Conservation (phyloP, 2,113 vertebrate species). For the Acrocephalus arundinaceus region DNA sequence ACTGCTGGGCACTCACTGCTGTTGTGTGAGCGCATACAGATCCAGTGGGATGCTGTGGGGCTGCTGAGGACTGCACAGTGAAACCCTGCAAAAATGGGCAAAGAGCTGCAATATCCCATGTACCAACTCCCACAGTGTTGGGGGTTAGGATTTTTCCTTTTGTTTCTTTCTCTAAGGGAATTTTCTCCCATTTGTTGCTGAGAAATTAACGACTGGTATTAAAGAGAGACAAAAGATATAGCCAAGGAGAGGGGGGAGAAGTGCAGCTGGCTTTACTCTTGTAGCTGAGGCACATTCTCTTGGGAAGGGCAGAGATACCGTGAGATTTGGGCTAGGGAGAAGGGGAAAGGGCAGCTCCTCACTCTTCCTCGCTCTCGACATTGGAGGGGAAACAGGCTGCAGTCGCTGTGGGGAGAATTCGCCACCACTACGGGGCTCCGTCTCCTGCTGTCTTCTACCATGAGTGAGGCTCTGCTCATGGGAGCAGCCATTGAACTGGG, state of each 20-base stretch:
- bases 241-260: neutral
- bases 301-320: neutral
- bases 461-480: neutral
- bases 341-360: neutral
- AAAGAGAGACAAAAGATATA: neutral
- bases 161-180: neutral
- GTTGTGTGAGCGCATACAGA: rapidly evolving
- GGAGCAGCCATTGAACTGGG: rapidly evolving
- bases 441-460: rapidly evolving
- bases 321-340: neutral
- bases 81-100: neutral
- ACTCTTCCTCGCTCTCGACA: rapidly evolving
- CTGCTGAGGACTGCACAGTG: neutral
- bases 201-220: neutral
- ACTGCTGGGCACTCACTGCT: neutral
- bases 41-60: neutral
- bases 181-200: too few relatives aligned
- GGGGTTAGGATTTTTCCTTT: neutral
- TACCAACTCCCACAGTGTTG: too few relatives aligned
- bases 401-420: neutral
- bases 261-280: too few relatives aligned
- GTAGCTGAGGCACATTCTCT: too few relatives aligned
- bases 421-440: neutral
- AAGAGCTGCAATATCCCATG: neutral
- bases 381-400: neutral